A percentile compares a stretch with the other conserved stretches of the same genome.
Evolutionary conservation across 2,113 vertebrate genomes (phyloP).

Genomic region (Bungarus multicinctus): DNA sequence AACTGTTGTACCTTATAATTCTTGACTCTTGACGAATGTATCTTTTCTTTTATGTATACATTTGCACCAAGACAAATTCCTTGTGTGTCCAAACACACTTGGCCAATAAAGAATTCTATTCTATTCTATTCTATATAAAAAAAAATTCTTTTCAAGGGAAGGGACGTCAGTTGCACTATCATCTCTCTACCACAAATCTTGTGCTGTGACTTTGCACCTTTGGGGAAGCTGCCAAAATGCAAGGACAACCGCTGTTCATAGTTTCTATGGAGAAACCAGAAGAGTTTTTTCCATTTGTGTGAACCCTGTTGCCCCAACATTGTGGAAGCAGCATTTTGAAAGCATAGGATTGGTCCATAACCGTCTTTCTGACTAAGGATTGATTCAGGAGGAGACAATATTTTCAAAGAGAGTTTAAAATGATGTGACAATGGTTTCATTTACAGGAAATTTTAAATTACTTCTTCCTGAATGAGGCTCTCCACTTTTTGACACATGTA

Average conservation of each 20-base stretch:
- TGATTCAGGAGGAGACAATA: background rate
- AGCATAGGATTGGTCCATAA: background rate
- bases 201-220: background rate
- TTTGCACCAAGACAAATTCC: too few species aligned
- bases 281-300: background rate
- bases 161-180: conserved; percentile 39
- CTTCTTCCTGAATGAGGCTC: background rate
- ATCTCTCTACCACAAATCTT: conserved; percentile 54
- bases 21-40: too few species aligned
- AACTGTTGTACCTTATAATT: too few species aligned
- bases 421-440: too few species aligned
- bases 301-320: background rate
- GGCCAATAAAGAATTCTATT: too few species aligned
- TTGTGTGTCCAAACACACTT: too few species aligned
- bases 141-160: conserved; percentile 6
- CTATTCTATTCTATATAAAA: too few species aligned
- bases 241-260: background rate
- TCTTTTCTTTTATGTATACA: too few species aligned
- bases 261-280: background rate
- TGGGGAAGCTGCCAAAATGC: background rate
- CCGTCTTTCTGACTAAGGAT: background rate
- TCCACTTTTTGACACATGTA: background rate
- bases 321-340: background rate
- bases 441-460: background rate
- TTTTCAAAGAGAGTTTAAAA: background rate